These are phyloP conservation scores for Ormyrus thymus DNA, from an alignment of 2,888 invertebrate genomes.

Conservation along the genomic window DNA sequence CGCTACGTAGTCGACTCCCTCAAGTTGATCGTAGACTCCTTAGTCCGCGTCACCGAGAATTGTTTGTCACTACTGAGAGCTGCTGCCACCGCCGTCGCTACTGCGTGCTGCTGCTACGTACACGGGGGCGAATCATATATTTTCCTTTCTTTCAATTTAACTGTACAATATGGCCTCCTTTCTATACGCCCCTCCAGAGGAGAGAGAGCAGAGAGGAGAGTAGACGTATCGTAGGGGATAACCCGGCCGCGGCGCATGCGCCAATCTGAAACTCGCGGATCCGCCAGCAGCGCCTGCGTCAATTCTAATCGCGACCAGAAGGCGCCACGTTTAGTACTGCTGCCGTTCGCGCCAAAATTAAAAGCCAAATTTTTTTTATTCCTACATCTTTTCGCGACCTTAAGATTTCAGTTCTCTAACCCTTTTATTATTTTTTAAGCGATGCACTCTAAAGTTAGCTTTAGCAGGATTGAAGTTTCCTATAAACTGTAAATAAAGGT, in stretches of 20 bases:
- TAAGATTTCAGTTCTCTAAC: too few relatives aligned
- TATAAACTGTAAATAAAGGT: neutral
- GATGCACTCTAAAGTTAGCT: too few relatives aligned
- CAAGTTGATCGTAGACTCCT: conserved; percentile 5
- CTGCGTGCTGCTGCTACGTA: conserved; percentile 37
- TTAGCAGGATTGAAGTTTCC: too few relatives aligned
- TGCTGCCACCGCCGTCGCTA: conserved; percentile 38
- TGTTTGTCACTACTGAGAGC: neutral
- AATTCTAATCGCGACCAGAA: conserved; percentile 3
- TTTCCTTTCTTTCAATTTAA: conserved; percentile 73
- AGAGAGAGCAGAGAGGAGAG: neutral
- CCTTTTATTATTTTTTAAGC: too few relatives aligned
- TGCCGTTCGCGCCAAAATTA: neutral
- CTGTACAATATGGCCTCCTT: conserved; percentile 76
- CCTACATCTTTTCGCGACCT: too few relatives aligned
- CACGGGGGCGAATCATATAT: conserved; percentile 57
- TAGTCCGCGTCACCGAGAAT: neutral
- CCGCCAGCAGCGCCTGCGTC: neutral
- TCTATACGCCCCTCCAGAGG: conserved; percentile 72
- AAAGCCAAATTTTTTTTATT: neutral
- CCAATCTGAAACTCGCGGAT: neutral
- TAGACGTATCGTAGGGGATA: neutral
- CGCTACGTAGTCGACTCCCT: neutral
- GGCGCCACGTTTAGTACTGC: conserved; percentile 1
- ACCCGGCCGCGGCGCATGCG: conserved; percentile 29